Percentiles rank a stretch among this genome's conserved stretches.
phyloP scores from a whole-genome alignment of 2,797 vertebrate genomes.

The Pseudomugil tenellus region DNA sequence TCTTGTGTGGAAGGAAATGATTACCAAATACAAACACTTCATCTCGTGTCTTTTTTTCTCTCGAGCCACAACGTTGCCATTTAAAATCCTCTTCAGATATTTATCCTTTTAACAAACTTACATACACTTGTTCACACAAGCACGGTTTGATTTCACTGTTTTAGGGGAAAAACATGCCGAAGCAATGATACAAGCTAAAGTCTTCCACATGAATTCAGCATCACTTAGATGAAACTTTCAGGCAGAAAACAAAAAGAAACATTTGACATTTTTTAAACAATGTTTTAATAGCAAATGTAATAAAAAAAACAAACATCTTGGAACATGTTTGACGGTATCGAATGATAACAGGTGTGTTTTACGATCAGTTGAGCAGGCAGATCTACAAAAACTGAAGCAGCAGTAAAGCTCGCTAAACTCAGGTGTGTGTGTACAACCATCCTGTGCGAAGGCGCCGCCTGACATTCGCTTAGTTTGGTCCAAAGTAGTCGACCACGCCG shows the following conservation, averaged over 20 bases:
- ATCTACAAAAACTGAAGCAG: slow-evolving; percentile 44
- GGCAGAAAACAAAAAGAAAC: neutral
- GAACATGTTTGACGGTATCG: neutral
- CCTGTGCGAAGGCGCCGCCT: neutral
- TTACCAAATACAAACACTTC: slow-evolving; percentile 12
- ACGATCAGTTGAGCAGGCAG: neutral
- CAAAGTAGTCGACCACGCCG: slow-evolving; percentile 90
- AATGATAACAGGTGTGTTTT: neutral
- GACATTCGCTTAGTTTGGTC: slow-evolving; percentile 69
- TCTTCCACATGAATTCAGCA: neutral
- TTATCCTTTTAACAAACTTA: too few relatives aligned
- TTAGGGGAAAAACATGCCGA: too few relatives aligned
- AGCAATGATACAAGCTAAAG: too few relatives aligned
- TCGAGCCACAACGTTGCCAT: too few relatives aligned
- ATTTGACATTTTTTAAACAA: slow-evolving; percentile 27
- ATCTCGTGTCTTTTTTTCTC: neutral
- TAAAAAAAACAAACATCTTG: slow-evolving; percentile 39
- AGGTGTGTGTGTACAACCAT: neutral
- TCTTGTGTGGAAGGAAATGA: neutral
- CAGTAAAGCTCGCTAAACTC: too few relatives aligned
- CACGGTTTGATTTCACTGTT: too few relatives aligned
- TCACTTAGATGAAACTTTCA: neutral
- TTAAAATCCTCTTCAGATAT: too few relatives aligned
- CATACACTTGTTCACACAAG: too few relatives aligned
- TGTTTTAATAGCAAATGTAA: slow-evolving; percentile 80